Evolutionary conservation across 1,140 invertebrate genomes (phyloP), one percentile per base, ranked within the genome.

Genomic region (silkworm (Bombyx mori)): DNA sequence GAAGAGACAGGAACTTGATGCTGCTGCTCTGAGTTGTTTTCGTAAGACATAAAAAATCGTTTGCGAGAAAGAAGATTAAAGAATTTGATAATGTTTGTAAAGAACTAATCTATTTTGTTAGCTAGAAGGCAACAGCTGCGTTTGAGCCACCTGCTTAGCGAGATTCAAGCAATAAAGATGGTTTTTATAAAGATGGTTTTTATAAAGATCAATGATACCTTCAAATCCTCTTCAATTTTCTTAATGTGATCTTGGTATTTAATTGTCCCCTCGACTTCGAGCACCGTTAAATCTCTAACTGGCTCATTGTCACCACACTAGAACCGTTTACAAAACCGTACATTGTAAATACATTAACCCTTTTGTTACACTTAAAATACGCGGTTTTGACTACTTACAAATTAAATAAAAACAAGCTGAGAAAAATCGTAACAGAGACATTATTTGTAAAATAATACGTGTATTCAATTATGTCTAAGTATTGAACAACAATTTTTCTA

Each of bases 231-330:
- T 62, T 81, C 75, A 67, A 78, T 69, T 56, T 71, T 66, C 9
- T 72, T 65, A 8, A 78, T 64, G 7, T 68, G 63, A 56, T 68
- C 72, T 59, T 75, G 71, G 55, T 71, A 72, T 22, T 60, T 52
- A 35, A 52, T 47, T 0, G 60, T 55, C 42, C 73, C 69, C 12
- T 67, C 62, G 3, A 57, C 52, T 47, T 68, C 52, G 50, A 61
- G 9, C 43, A 49, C 54, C 7, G 54, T 61, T 54, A 62, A 61
- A 51, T 79, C 77, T 60, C 71, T 73, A 22, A 76, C 75, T 1
- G 75, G 77, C 62, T 75, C 75, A 56, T 68, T 56, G 44, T 78
- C 81, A 26, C 71, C 70, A 43, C 69, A 66, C 71, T 76, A 57
- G 45, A 56, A 52, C 18, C 57, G 51, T 47, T 9, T 10, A 8